Percentiles rank a stretch among this genome's conserved stretches.
Evolutionary conservation across 2,888 invertebrate genomes (phyloP).

Genomic region (Blomia tropicalis): DNA sequence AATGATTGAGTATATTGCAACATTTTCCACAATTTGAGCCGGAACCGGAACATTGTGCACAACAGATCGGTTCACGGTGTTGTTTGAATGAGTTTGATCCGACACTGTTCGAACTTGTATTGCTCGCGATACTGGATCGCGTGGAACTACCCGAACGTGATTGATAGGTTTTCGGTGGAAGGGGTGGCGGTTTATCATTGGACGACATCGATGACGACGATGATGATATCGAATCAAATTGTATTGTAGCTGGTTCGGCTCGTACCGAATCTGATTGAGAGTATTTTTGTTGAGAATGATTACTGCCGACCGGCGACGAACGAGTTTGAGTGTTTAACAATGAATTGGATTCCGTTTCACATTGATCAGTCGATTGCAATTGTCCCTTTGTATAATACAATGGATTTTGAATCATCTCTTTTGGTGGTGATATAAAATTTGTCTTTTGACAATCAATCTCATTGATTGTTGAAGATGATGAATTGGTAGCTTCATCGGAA

Average conservation of each 20-base stretch:
- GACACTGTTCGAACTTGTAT: conserved; percentile 1
- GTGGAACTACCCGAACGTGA: not conserved
- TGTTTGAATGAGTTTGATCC: not conserved
- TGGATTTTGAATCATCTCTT: not conserved
- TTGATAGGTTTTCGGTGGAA: not conserved
- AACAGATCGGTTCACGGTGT: not conserved
- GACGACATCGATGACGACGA: not conserved
- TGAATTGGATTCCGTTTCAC: too few relatives aligned
- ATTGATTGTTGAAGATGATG: not conserved
- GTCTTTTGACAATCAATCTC: too few relatives aligned
- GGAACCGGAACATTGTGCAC: not conserved
- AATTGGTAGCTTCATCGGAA: conserved; percentile 1
- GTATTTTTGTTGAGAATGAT: conserved; percentile 6
- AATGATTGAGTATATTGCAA: not conserved
- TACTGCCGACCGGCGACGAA: not conserved
- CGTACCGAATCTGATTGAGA: not conserved
- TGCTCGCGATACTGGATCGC: not conserved
- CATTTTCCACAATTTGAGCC: not conserved
- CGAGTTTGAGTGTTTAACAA: not conserved
- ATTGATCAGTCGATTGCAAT: not conserved
- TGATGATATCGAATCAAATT: too few relatives aligned
- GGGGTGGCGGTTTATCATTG: not conserved
- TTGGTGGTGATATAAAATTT: not conserved
- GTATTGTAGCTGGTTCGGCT: too few relatives aligned
- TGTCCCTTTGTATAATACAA: not conserved